Percentiles rank a stretch among this genome's conserved stretches.
These are phyloP conservation scores for Pseudobourletiella spinata DNA, from an alignment of 1,140 invertebrate genomes.

Conservation along the genomic window DNA sequence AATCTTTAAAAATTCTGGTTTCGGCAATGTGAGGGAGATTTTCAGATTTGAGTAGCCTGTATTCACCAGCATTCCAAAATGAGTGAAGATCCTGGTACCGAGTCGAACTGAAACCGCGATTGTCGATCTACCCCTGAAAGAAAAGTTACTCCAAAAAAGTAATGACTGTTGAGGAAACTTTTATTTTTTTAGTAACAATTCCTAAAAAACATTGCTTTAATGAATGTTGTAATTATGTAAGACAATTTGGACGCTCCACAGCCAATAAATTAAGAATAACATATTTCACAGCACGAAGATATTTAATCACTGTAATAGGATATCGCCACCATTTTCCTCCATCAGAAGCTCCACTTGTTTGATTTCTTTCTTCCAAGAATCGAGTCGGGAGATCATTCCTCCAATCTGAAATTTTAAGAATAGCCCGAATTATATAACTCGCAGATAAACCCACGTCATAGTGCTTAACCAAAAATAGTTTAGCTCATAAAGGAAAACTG, in stretches of 20 bases:
- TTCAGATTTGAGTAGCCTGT: no score
- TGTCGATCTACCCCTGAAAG: no score
- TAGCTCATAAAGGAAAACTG: no score
- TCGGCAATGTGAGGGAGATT: no score
- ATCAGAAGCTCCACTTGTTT: slow-evolving; percentile 68
- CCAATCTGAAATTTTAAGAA: no score
- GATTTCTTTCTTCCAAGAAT: slow-evolving; percentile 73
- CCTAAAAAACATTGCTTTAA: neutral
- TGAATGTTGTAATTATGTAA: neutral
- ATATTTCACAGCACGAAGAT: neutral
- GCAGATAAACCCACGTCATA: slow-evolving; percentile 1
- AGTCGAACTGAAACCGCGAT: no score
- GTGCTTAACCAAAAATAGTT: slow-evolving; percentile 11
- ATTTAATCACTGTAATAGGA: slow-evolving; percentile 51
- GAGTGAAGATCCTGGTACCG: no score
- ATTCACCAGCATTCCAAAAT: no score
- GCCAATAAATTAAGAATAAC: neutral
- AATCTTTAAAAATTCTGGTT: no score
- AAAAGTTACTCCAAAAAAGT: no score
- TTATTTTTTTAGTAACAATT: neutral
- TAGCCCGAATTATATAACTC: no score
- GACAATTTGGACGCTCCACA: neutral
- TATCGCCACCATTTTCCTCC: slow-evolving; percentile 72
- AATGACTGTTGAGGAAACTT: neutral
- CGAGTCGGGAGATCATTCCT: slow-evolving; percentile 66